Evolutionary conservation across 2,888 invertebrate species (phyloP).

Genomic region (Lysandra coridon): DNA sequence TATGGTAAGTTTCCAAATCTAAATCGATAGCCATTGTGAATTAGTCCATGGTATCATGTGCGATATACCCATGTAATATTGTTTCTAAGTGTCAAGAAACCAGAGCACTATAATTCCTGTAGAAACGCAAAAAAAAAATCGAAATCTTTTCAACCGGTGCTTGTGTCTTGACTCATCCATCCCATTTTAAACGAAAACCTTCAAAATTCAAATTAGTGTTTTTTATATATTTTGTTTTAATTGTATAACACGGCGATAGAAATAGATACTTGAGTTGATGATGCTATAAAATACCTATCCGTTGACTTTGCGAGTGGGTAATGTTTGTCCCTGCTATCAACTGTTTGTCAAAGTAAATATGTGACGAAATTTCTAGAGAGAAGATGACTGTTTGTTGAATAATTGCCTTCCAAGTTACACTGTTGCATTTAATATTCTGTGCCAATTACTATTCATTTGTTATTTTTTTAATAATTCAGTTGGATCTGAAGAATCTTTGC

Average conservation of each 20-base stretch:
- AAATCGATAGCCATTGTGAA: too few relatives aligned
- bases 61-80: background rate
- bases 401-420: conserved; percentile 21
- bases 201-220: background rate
- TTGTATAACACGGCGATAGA: background rate
- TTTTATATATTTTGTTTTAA: background rate
- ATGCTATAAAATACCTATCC: conserved; percentile 20
- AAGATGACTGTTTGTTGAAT: background rate
- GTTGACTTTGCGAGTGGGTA: conserved; percentile 23
- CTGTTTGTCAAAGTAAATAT: conserved; percentile 34
- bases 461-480: too few relatives aligned
- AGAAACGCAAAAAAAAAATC: background rate
- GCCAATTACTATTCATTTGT: too few relatives aligned
- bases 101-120: background rate
- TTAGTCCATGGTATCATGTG: too few relatives aligned
- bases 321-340: conserved; percentile 30
- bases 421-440: background rate
- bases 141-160: background rate
- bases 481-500: too few relatives aligned
- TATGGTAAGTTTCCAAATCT: too few relatives aligned
- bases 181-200: background rate
- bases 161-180: background rate
- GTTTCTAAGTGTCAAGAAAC: background rate
- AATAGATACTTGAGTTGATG: background rate
- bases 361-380: conserved; percentile 31